phyloP scores from a whole-genome alignment of 2,888 invertebrate species.

The Epistrophe grossulariae region DNA sequence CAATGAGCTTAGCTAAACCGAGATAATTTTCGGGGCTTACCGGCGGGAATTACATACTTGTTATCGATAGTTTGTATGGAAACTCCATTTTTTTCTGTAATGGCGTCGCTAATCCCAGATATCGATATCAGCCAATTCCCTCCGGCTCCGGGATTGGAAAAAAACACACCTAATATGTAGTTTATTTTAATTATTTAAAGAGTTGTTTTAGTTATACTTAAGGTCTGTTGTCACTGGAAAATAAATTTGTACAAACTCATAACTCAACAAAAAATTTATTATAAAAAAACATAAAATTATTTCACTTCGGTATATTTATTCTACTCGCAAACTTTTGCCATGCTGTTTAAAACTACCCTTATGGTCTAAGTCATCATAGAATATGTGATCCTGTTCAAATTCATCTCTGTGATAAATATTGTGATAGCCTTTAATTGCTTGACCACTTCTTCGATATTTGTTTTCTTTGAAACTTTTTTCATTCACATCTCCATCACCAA shows the following conservation, averaged over 20 bases:
- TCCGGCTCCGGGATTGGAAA: too few relatives aligned
- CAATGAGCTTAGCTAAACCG: too few relatives aligned
- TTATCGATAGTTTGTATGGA: too few relatives aligned
- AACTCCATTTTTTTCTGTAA: too few relatives aligned
- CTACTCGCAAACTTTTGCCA: constrained; percentile 84
- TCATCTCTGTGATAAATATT: constrained; percentile 94
- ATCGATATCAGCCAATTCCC: too few relatives aligned
- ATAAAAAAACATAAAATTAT: background rate
- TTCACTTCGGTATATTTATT: constrained; percentile 24
- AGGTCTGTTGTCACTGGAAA: too few relatives aligned
- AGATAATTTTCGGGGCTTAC: too few relatives aligned
- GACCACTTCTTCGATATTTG: constrained; percentile 91
- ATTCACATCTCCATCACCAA: background rate
- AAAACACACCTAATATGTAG: too few relatives aligned
- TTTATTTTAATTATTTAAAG: too few relatives aligned
- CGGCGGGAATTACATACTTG: too few relatives aligned
- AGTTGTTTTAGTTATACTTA: too few relatives aligned
- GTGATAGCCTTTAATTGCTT: constrained; percentile 91
- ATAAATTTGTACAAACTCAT: background rate
- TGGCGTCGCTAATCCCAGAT: too few relatives aligned
- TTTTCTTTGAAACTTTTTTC: constrained; percentile 84
- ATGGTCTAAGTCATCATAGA: constrained; percentile 93
- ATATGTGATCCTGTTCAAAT: constrained; percentile 93
- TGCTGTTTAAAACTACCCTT: constrained; percentile 91
- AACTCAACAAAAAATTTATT: background rate